Base-by-base conservation (phyloP, 2,888 invertebrate species). In the Stenolophus ochropezus region DNA sequence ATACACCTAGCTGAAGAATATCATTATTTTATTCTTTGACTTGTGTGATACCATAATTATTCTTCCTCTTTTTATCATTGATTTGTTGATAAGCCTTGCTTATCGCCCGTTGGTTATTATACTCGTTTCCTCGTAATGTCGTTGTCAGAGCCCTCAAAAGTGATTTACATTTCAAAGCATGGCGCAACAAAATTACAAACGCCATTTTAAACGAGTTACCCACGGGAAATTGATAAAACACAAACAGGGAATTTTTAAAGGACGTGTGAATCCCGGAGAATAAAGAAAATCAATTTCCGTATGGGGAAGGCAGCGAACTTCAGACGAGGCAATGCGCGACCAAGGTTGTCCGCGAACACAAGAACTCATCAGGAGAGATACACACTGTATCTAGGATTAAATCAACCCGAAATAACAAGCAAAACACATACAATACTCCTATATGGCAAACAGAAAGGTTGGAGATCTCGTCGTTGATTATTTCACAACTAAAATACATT, bases 111-210 rank as follows among this genome's bases (percentile, higher is more conserved):
- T 42, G 33, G 11, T 42, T 42, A 42, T 42, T 42, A 42, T 42
- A 42, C 33, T 42, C 8, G 33, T 11, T 4, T 42, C 33, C 33
- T 11, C 0, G 33, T 42, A 42, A 42, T 42, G 33, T 42, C 33
- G 11, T 42, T 42, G 11, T 11, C 8, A 11, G 1, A 42, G 4
- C 33, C 33, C 33, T 42, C 8, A 42, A 42, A 75, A 75, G 53
- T 75, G 20, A 75, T 75, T 49, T 75, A 75, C 75, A 51, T 53
- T 51, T 75, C 75, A 75, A 75, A 51, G 75, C 51, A 75, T 27
- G 25, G 18, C 25, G 51, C 21, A 75, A 75, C 53, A 16, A 75
- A 75, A 75, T 75, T 53, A 51, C 75, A 75, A 75, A 75, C 53
- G 51, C 53, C 75, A 75, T 75, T 75, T 51, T 71, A 71, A 71